Base-by-base conservation (phyloP, 1,140 invertebrate species). In the Octopus sinensis region DNA sequence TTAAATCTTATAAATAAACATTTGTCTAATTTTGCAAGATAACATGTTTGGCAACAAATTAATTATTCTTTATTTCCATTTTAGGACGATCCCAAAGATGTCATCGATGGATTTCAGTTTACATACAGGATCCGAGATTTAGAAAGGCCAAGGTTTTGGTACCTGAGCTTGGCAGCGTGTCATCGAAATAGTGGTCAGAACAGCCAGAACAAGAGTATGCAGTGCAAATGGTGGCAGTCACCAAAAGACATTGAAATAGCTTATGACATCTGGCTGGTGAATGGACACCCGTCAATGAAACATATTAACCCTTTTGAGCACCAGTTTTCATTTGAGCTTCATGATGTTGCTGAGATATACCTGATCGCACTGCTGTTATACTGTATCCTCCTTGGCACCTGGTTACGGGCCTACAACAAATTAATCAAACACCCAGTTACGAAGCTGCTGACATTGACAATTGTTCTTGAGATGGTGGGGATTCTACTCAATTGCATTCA, bases 201-300 rank as follows among this genome's bases (percentile, higher is more conserved):
- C 87, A 71, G 84, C 52, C 68, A 78, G 56, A 82, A 83, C 52
- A 68, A 13, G 12, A 56, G 62, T 43, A 3, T 43, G 30, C 30
- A 43, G 30, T 87, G 93, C 85, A 77, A 88, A 62, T 87, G 87
- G 86, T 79, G 79, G n/a, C 79, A 82, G 53, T 86, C 82, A 52
- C 79, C 78, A 54, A 80, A 79, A 87, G 91, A 83, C 80, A 85
- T 91, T 56, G 91, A 92, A 81, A 90, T 98, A 17, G 91, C 96
- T 68, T 99, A 98, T 91, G 96, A 99, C 90, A 95, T 99, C 82
- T 97, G 96, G 95, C 92, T 99, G 52, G 97, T 98, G 0, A 99
- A 99, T 92, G 96, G 97, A 73, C 95, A 97, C 91, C 97, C 97
- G 0, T 94, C 94, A 83, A 86, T 84, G 9, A 90, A 89, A 82